phyloP scores from a whole-genome alignment of 2,888 invertebrate genomes.

The Monochamus alternatus region DNA sequence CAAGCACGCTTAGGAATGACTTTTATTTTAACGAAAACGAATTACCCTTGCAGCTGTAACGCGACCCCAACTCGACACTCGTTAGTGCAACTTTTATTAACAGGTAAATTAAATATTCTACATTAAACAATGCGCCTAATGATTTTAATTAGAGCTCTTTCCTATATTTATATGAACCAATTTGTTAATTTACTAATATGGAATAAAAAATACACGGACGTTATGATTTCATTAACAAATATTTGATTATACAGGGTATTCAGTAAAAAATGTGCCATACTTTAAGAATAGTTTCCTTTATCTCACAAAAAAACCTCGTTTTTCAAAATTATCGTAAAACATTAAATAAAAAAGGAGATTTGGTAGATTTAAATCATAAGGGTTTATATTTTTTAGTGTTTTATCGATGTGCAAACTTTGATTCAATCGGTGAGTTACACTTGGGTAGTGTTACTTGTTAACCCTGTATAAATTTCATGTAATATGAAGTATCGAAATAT shows the following conservation, averaged over 20 bases:
- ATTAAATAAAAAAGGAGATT: too few species aligned
- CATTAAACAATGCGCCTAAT: slow-evolving; percentile 7
- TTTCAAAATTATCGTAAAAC: too few species aligned
- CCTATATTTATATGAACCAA: background rate
- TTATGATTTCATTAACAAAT: background rate
- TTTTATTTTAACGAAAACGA: background rate
- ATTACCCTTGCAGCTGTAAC: background rate
- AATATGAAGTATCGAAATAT: too few species aligned
- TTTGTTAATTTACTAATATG: slow-evolving; percentile 8
- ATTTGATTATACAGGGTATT: background rate
- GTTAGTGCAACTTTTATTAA: slow-evolving; percentile 11
- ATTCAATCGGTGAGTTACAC: too few species aligned
- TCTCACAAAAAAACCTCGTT: too few species aligned
- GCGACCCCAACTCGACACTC: background rate
- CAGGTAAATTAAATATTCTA: slow-evolving; percentile 5
- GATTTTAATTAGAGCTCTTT: slow-evolving; percentile 17
- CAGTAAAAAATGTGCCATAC: too few species aligned
- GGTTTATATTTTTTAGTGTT: too few species aligned
- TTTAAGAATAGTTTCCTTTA: too few species aligned
- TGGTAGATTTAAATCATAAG: too few species aligned
- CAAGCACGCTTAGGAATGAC: background rate
- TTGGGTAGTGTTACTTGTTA: too few species aligned
- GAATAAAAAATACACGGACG: background rate
- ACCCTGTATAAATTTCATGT: too few species aligned
- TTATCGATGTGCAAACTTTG: too few species aligned